A percentile compares a stretch with the other conserved stretches of the same genome.
These are phyloP conservation scores for Syrmaticus mikado DNA, from an alignment of 2,113 vertebrate species.

Conservation along the genomic window DNA sequence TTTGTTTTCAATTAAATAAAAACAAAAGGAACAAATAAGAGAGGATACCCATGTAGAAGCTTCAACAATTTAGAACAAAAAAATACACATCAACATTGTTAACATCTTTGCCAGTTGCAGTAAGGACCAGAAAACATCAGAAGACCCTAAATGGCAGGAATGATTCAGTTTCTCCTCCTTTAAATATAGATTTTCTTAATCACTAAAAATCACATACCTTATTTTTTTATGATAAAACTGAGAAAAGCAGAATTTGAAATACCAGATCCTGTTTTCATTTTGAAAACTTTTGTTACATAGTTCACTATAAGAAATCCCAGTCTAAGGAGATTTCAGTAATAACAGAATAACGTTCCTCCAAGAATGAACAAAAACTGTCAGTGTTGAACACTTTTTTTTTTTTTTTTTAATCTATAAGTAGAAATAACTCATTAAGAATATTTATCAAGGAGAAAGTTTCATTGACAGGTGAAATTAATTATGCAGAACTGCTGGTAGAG, in stretches of 20 bases:
- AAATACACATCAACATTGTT: background rate
- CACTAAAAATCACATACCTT: background rate
- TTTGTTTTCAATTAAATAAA: background rate
- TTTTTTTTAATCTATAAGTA: background rate
- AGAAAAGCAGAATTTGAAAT: background rate
- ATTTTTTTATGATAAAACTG: background rate
- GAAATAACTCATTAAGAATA: background rate
- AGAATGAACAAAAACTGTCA: background rate
- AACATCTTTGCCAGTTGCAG: background rate
- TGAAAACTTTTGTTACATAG: background rate
- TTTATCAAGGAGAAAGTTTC: background rate
- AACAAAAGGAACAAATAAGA: background rate
- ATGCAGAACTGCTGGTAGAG: background rate
- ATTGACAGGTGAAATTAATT: constrained; percentile 27
- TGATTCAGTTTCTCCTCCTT: background rate
- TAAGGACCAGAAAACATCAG: background rate
- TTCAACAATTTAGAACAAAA: background rate
- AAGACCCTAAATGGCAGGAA: background rate
- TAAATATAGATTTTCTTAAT: background rate
- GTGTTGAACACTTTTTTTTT: background rate
- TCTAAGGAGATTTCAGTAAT: background rate
- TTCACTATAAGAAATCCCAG: background rate
- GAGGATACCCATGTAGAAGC: fast-evolving
- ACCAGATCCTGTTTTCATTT: background rate
- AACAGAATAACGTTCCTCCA: background rate